phyloP scores from a whole-genome alignment of 1,140 invertebrate species.

The Calephelis nemesis region DNA sequence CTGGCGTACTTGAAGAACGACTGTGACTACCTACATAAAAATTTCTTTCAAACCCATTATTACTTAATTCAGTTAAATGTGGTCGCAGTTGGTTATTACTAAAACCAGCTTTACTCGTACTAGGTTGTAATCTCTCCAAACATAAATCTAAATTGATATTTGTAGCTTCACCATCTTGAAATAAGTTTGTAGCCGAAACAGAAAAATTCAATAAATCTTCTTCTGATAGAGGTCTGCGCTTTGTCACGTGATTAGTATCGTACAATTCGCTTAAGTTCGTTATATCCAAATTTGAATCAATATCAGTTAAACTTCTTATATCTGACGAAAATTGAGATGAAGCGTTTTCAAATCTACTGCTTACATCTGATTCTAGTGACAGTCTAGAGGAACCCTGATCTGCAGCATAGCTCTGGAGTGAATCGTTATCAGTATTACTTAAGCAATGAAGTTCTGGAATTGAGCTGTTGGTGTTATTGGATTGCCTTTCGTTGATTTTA shows the following conservation, averaged over 20 bases:
- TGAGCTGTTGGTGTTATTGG: constrained; percentile 54
- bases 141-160: constrained; percentile 80
- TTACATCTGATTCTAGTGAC: constrained; percentile 74
- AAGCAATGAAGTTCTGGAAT: constrained; percentile 61
- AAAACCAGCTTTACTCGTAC: constrained; percentile 36
- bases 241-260: constrained; percentile 83
- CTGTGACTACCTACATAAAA: constrained; percentile 38
- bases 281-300: constrained; percentile 75
- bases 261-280: constrained; percentile 63
- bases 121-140: constrained; percentile 81
- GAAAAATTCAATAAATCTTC: constrained; percentile 83
- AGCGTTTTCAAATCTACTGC: constrained; percentile 73
- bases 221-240: constrained; percentile 86
- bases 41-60: constrained; percentile 12
- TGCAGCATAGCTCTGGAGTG: constrained; percentile 71
- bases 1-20: constrained; percentile 58
- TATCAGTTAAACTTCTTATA: constrained; percentile 63
- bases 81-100: constrained; percentile 21
- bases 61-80: constrained; percentile 7
- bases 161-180: constrained; percentile 73
- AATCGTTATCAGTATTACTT: constrained; percentile 69
- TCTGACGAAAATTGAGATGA: constrained; percentile 65
- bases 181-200: constrained; percentile 74
- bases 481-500: constrained; percentile 45
- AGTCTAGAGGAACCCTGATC: constrained; percentile 73